A percentile compares a stretch with the other conserved stretches of the same genome.
phyloP scores from a whole-genome alignment of 2,113 vertebrate genomes.

The Saguinus imperator region DNA sequence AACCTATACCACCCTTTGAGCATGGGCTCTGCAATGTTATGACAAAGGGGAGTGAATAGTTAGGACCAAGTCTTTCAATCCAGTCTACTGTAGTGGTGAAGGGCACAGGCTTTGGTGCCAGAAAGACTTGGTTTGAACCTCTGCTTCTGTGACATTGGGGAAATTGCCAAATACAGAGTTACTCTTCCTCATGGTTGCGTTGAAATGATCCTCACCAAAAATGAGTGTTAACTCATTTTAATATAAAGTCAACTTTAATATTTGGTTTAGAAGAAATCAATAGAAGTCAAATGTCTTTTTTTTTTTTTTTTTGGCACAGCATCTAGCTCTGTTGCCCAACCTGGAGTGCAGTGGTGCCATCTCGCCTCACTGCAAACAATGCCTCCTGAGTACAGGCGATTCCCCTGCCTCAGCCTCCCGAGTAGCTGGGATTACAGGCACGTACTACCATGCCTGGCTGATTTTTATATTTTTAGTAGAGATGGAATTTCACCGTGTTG shows the following conservation, averaged over 20 bases:
- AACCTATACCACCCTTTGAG: no score
- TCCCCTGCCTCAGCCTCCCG: no score
- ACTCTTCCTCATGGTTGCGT: not conserved
- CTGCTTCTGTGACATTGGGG: not conserved
- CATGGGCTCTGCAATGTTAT: not conserved
- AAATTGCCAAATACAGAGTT: not conserved
- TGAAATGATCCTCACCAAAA: not conserved
- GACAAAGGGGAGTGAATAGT: not conserved
- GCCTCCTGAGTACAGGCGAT: no score
- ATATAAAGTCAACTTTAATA: not conserved
- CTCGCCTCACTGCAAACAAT: no score
- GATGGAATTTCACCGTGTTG: no score
- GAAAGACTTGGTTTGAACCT: not conserved
- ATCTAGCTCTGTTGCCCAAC: no score
- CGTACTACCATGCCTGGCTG: fast-evolving
- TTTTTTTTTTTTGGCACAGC: no score
- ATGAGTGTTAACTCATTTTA: no score
- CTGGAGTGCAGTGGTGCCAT: no score
- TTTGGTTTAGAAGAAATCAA: not conserved
- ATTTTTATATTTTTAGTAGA: no score
- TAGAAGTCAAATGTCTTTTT: not conserved
- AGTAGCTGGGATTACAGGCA: no score
- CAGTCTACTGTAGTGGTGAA: not conserved
- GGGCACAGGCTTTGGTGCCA: not conserved
- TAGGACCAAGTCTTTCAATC: not conserved